These are phyloP conservation scores for Phrynosoma blainvillii DNA, from an alignment of 2,113 vertebrate genomes.

Conservation along the genomic window DNA sequence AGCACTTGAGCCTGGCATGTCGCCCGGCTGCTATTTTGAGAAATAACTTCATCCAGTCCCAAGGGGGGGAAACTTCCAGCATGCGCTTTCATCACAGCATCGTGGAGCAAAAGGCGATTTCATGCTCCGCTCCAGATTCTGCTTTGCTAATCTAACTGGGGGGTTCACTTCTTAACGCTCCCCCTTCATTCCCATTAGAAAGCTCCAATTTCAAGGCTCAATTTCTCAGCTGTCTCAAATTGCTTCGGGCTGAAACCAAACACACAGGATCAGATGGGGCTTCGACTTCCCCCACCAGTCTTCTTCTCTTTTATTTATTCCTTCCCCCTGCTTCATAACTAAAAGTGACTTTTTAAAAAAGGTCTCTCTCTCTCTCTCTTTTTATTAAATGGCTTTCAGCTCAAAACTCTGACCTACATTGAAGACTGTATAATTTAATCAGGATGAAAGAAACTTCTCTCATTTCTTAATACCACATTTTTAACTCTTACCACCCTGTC, in stretches of 20 bases:
- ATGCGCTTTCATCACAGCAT: slow-evolving; percentile 2
- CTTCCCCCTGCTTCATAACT: slow-evolving; percentile 7
- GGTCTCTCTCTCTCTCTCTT: background rate
- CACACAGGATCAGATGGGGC: slow-evolving; percentile 8
- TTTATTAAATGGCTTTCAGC: slow-evolving; percentile 24
- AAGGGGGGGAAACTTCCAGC: background rate
- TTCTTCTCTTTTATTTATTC: slow-evolving; percentile 14
- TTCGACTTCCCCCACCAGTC: background rate
- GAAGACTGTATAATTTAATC: slow-evolving; percentile 39
- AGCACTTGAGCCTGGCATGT: background rate
- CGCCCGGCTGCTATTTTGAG: slow-evolving; percentile 27
- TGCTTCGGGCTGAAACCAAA: slow-evolving; percentile 28
- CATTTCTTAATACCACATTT: slow-evolving; percentile 2
- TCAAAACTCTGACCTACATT: slow-evolving; percentile 35
- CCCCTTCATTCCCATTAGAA: slow-evolving; percentile 6
- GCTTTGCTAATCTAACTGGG: background rate
- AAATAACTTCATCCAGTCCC: slow-evolving; percentile 6
- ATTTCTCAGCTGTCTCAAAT: slow-evolving; percentile 24
- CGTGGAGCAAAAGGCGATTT: slow-evolving; percentile 36
- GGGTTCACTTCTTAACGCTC: background rate
- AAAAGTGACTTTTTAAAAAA: background rate
- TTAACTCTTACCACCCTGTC: slow-evolving; percentile 14
- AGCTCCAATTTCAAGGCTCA: slow-evolving; percentile 30
- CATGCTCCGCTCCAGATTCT: slow-evolving; percentile 29
- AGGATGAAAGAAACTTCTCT: slow-evolving; percentile 24